Percentiles rank a stretch among this genome's conserved stretches.
Evolutionary conservation across 2,797 vertebrate genomes (phyloP).

Genomic region (Amniataba percoides): DNA sequence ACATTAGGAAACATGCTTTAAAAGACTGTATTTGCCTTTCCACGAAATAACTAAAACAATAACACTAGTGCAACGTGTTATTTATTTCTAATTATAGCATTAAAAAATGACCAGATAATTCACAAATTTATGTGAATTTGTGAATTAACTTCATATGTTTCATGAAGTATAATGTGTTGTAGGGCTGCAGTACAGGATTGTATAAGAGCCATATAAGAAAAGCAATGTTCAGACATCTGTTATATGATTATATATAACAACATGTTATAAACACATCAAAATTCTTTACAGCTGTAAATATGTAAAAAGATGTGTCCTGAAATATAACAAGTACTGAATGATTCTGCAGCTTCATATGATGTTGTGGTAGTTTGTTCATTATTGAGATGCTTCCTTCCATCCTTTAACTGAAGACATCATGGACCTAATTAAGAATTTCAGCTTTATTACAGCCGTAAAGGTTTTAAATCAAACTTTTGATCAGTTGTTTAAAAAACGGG

Average conservation of each 20-base stretch:
- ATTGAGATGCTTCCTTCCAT: background rate
- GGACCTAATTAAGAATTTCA: background rate
- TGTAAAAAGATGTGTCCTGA: background rate
- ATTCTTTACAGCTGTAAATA: background rate
- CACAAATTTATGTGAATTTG: too few species aligned
- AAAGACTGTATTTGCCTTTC: background rate
- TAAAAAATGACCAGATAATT: background rate
- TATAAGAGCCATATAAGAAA: background rate
- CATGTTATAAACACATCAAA: too few species aligned
- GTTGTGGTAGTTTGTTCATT: background rate
- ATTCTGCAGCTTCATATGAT: background rate
- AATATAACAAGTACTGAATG: background rate
- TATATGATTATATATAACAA: background rate
- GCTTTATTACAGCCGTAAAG: background rate
- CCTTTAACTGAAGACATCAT: background rate
- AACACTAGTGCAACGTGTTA: background rate
- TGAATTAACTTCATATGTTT: background rate
- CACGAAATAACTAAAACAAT: background rate
- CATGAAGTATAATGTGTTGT: background rate
- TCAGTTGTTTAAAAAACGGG: background rate
- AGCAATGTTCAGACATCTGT: background rate
- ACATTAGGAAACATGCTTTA: background rate
- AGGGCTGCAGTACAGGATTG: background rate
- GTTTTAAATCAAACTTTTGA: background rate
- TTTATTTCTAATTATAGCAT: background rate